A percentile compares a stretch with the other conserved stretches of the same genome.
Conservation (phyloP, 2,797 vertebrate species). For the Meda fulgida region DNA sequence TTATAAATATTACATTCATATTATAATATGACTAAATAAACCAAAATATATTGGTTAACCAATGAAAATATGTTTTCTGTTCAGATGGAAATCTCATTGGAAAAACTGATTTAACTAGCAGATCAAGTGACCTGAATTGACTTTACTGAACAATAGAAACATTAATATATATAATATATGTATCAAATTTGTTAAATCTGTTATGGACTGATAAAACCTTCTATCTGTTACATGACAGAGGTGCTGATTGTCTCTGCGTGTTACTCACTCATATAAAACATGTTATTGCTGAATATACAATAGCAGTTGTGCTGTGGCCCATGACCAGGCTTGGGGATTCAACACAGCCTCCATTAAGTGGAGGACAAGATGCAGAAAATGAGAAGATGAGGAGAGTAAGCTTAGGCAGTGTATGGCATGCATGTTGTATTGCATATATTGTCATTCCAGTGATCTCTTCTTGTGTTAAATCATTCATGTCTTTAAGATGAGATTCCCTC, state of each 20-base stretch:
- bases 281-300: constrained; percentile 43
- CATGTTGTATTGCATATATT: constrained; percentile 63
- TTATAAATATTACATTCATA: neutral
- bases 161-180: neutral
- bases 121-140: constrained; percentile 13
- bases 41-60: neutral
- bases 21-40: neutral
- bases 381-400: constrained; percentile 43
- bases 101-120: neutral
- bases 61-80: neutral
- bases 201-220: neutral
- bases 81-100: neutral
- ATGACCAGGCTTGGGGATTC: constrained; percentile 44
- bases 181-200: neutral
- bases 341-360: constrained; percentile 56
- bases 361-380: constrained; percentile 17
- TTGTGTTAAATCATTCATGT: constrained; percentile 79
- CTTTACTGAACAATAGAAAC: neutral
- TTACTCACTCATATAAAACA: constrained; percentile 28
- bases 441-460: constrained; percentile 76
- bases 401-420: constrained; percentile 47
- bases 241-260: constrained; percentile 15
- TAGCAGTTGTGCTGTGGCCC: constrained; percentile 21
- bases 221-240: neutral
- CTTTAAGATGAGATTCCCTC: constrained; percentile 74